Evolutionary conservation across 2,888 invertebrate species (phyloP), one percentile per base, ranked within the genome.

Genomic region (Perizoma affinitatum): DNA sequence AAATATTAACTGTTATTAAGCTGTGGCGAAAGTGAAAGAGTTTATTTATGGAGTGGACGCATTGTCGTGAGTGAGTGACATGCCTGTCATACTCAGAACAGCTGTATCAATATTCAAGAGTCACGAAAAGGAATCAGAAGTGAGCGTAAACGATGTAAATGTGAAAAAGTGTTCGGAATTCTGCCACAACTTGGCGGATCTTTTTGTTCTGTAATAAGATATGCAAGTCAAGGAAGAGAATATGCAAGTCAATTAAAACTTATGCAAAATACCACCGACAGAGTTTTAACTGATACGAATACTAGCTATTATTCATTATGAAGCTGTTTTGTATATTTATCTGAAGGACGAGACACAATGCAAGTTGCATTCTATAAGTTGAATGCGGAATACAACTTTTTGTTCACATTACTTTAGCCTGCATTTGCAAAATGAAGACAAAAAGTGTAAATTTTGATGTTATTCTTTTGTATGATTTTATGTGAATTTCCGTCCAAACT

Each of bases 21-120:
- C 63, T 64, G 54, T 51, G 60, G 47, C 54, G 58, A 66, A 66
- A 69, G 65, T 69, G 67, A 69, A 67, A 65, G 65, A 68, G 65
- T 59, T 54, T 53, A 70, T 67, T 70, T 68, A 68, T 67, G 63
- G 61, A 59, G 55, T 63, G 66, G 61, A 58, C 66, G 58, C 56
- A 65, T 61, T 68, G 65, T 68, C 65, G 61, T 62, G 64, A 61
- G 57, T 57, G 61, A 65, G 43, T 67, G 69, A 67, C 66, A 63
- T 60, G 60, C 63, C 57, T 66, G 67, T 65, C 67, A 62, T 67
- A 65, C 65, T 58, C 50, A 47, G 61, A 52, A 46, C 57, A 57
- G 63, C 45, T 63, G 63, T 56, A 63, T 63, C 63, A 63, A 63
- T 63, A 63, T 63, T 63, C 63, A 63, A 58, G 38, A 63, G 63